These are phyloP conservation scores for Nyctalus aviator DNA, from an alignment of 2,797 vertebrate species.

Conservation along the genomic window DNA sequence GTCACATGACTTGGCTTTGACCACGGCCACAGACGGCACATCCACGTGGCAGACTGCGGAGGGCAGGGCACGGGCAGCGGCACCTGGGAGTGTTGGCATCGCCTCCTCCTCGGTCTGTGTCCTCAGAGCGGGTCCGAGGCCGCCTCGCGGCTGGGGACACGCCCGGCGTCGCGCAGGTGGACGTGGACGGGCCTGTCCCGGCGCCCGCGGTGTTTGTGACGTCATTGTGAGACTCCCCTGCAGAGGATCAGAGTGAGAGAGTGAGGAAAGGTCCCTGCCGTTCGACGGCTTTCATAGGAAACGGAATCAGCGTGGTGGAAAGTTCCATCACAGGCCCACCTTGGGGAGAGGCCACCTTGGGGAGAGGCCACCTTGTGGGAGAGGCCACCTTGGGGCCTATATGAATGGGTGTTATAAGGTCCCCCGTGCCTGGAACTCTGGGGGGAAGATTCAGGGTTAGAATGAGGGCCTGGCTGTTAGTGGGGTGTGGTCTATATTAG, in stretches of 20 bases:
- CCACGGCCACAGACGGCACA: background rate
- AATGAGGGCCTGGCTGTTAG: background rate
- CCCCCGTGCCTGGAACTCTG: background rate
- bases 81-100: background rate
- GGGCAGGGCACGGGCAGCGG: background rate
- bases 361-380: constrained; percentile 16
- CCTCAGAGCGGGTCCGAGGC: background rate
- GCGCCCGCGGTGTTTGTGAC: constrained; percentile 75
- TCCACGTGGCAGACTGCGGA: background rate
- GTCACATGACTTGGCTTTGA: background rate
- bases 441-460: background rate
- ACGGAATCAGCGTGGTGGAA: constrained; percentile 81
- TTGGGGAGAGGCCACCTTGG: background rate
- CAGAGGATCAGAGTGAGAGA: constrained; percentile 78
- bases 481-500: too few species aligned
- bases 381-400: background rate
- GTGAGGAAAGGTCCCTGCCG: constrained; percentile 81
- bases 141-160: background rate
- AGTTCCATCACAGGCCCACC: constrained; percentile 54
- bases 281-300: constrained; percentile 86
- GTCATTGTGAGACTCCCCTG: constrained; percentile 81
- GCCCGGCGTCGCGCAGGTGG: fast-evolving
- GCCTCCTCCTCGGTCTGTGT: background rate
- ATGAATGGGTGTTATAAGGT: too few species aligned
- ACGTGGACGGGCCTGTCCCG: too few species aligned